Conservation (phyloP, 2,797 vertebrate species). For the Atherinosoma microstoma region DNA sequence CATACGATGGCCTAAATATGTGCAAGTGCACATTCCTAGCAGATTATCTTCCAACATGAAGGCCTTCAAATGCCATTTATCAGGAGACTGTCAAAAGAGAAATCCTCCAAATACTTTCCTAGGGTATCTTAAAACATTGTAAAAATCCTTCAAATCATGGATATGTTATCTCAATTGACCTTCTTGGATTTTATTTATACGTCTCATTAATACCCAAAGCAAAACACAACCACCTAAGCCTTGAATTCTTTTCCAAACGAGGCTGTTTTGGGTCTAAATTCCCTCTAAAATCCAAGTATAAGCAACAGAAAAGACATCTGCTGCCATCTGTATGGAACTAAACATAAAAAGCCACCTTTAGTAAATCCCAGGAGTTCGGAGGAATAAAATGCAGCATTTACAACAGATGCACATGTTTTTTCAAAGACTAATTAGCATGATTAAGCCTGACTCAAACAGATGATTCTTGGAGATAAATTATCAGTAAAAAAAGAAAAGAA, state of each 20-base stretch:
- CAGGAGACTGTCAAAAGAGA: not conserved
- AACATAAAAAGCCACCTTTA: too few species aligned
- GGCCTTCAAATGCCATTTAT: slow-evolving; percentile 9
- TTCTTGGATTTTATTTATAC: not conserved
- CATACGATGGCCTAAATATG: not conserved
- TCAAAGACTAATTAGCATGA: not conserved
- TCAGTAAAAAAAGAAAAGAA: not conserved
- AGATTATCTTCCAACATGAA: slow-evolving; percentile 8
- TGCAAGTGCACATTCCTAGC: not conserved
- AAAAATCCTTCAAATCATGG: not conserved
- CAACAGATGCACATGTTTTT: not conserved
- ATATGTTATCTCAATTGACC: not conserved
- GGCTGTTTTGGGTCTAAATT: slow-evolving; percentile 1
- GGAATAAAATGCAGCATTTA: not conserved
- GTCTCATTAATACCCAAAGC: not conserved
- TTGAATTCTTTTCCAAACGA: not conserved
- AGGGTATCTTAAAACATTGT: not conserved
- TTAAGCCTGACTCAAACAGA: slow-evolving; percentile 3
- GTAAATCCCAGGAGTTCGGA: not conserved
- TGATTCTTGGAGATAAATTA: not conserved
- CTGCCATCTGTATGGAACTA: too few species aligned
- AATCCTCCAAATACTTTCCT: slow-evolving; percentile 1
- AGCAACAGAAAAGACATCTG: not conserved
- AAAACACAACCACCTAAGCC: not conserved
- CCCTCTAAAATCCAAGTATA: not conserved